Percentiles rank a stretch among this genome's conserved stretches.
These are phyloP conservation scores for Stylophora pistillata DNA, from an alignment of 64 coral and sea anemone species.

Conservation along the genomic window DNA sequence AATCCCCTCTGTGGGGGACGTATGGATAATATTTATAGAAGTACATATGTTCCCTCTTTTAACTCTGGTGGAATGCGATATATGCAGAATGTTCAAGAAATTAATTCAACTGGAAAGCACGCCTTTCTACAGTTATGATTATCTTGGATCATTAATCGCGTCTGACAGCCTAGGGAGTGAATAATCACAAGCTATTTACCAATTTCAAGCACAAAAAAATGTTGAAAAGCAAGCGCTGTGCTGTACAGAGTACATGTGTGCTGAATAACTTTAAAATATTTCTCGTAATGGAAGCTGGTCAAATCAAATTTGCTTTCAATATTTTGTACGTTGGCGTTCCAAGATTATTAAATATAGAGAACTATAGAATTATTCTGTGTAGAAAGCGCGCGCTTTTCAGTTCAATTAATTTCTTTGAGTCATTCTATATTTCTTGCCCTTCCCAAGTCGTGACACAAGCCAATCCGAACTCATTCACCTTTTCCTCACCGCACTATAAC, in stretches of 20 bases:
- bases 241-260: too few species aligned
- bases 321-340: neutral
- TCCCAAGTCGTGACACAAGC: neutral
- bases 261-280: too few species aligned
- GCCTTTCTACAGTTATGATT: conserved; percentile 9
- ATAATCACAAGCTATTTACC: neutral
- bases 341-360: too few species aligned
- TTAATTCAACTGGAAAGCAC: neutral
- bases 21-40: too few species aligned
- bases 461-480: neutral
- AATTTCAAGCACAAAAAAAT: too few species aligned
- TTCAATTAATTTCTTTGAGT: conserved; percentile 4
- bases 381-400: neutral
- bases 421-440: neutral
- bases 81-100: too few species aligned
- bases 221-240: too few species aligned
- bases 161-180: neutral
- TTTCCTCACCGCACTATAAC: neutral
- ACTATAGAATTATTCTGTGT: too few species aligned
- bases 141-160: conserved; percentile 15
- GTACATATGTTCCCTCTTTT: too few species aligned
- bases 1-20: too few species aligned
- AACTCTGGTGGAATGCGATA: too few species aligned
- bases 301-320: conserved; percentile 1
- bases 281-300: neutral